A percentile compares a stretch with the other conserved stretches of the same genome.
Evolutionary conservation across 2,888 invertebrate species (phyloP).

Genomic region (Parascotia fuliginaria): DNA sequence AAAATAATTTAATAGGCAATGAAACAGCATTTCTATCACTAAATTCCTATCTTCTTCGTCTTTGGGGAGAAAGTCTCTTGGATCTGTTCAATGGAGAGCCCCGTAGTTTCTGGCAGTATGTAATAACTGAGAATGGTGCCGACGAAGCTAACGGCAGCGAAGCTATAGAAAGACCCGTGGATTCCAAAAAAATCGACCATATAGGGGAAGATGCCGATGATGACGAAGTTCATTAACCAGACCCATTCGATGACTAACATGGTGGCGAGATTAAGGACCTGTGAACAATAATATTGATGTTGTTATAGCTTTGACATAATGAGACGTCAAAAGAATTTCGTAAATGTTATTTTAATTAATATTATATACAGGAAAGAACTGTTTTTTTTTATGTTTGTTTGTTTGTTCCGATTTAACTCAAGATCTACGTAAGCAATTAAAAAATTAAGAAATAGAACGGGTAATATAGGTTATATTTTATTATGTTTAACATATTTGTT

Average conservation of each 20-base stretch:
- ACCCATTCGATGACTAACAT: constrained; percentile 71
- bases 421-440: no score
- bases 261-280: constrained; percentile 72
- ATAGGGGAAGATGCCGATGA: constrained; percentile 70
- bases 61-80: constrained; percentile 44
- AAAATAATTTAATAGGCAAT: no score
- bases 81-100: constrained; percentile 69
- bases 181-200: constrained; percentile 58
- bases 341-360: no score
- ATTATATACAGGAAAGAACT: no score
- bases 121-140: constrained; percentile 57
- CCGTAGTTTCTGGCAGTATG: constrained; percentile 79
- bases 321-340: no score
- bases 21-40: no score
- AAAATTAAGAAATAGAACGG: no score
- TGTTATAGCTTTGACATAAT: no score
- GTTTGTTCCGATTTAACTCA: no score
- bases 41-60: background rate
- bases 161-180: constrained; percentile 70
- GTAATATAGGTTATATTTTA: no score
- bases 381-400: no score
- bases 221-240: constrained; percentile 73
- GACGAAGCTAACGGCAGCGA: constrained; percentile 55
- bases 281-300: constrained; percentile 16
- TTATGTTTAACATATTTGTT: no score